A percentile compares a stretch with the other conserved stretches of the same genome.
Evolutionary conservation across 2,797 vertebrate species (phyloP).

Genomic region (Synaphobranchus kaupii): DNA sequence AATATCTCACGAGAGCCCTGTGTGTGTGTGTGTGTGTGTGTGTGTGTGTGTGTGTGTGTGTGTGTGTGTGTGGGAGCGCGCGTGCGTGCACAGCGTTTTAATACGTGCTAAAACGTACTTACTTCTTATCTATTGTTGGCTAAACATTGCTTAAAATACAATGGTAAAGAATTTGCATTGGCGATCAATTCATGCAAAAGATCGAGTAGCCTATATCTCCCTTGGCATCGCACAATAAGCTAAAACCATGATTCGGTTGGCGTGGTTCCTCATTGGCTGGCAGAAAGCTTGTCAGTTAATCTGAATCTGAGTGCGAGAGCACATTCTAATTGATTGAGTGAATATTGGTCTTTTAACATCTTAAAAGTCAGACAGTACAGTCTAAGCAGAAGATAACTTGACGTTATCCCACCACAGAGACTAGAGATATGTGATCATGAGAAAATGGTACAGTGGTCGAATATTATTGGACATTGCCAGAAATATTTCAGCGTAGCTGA

Average conservation of each 20-base stretch:
- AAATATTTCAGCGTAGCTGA: background rate
- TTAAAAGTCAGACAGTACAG: slow-evolving; percentile 19
- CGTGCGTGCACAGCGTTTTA: background rate
- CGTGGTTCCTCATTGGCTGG: slow-evolving; percentile 14
- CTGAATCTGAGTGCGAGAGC: slow-evolving; percentile 11
- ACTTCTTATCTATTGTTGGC: background rate
- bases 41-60: too few species aligned
- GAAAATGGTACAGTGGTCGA: background rate
- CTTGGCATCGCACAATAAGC: slow-evolving; percentile 11
- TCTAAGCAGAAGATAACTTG: slow-evolving; percentile 1
- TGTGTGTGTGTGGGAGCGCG: background rate
- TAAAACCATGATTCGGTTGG: background rate
- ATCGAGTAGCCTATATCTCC: background rate
- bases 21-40: too few species aligned
- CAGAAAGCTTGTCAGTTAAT: slow-evolving; percentile 15
- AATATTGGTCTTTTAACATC: slow-evolving; percentile 33
- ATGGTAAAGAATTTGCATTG: background rate
- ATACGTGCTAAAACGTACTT: background rate
- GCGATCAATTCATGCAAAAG: background rate
- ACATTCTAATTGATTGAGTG: slow-evolving; percentile 34
- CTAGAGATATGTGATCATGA: background rate
- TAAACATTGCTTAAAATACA: background rate
- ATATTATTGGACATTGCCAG: background rate
- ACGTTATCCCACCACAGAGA: background rate
- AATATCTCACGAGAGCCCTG: background rate